Conservation (phyloP, 2,797 vertebrate species). For the Schizopygopsis pylzovi region DNA sequence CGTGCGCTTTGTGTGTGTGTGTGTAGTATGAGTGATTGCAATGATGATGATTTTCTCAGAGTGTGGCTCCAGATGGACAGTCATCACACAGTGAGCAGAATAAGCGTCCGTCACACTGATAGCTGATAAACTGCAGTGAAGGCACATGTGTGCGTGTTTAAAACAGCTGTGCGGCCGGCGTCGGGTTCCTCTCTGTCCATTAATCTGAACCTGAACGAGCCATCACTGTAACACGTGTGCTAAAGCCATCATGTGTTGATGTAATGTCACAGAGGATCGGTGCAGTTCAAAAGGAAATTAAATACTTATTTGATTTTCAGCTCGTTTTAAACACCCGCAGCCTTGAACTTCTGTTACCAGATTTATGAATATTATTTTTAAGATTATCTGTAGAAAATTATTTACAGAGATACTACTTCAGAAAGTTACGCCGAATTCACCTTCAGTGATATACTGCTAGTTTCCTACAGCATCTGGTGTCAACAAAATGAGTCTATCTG, state of each 20-base stretch:
- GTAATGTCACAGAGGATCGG: constrained; percentile 65
- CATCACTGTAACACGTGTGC: constrained; percentile 63
- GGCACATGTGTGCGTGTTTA: constrained; percentile 58
- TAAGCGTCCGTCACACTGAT: constrained; percentile 19
- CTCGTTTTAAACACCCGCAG: constrained; percentile 50
- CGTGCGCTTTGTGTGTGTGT: too few species aligned
- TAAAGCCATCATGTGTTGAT: constrained; percentile 75
- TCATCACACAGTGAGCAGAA: constrained; percentile 30
- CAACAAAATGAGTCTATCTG: constrained; percentile 26
- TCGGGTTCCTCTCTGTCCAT: constrained; percentile 67
- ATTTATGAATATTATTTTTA: constrained; percentile 74
- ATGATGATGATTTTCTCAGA: constrained; percentile 44
- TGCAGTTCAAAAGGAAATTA: constrained; percentile 73
- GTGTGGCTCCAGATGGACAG: neutral
- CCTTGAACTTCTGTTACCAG: constrained; percentile 55
- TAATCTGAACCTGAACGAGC: constrained; percentile 70
- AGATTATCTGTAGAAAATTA: constrained; percentile 68
- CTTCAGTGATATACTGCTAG: neutral
- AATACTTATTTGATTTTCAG: constrained; percentile 71
- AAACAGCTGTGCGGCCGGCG: constrained; percentile 64
- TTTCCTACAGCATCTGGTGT: constrained; percentile 60
- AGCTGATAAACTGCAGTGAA: constrained; percentile 59
- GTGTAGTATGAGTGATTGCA: constrained; percentile 29
- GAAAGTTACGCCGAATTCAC: neutral
- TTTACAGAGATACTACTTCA: constrained; percentile 60